phyloP scores from a whole-genome alignment of 1,140 invertebrate species.

The Drosophila pruinosa region DNA sequence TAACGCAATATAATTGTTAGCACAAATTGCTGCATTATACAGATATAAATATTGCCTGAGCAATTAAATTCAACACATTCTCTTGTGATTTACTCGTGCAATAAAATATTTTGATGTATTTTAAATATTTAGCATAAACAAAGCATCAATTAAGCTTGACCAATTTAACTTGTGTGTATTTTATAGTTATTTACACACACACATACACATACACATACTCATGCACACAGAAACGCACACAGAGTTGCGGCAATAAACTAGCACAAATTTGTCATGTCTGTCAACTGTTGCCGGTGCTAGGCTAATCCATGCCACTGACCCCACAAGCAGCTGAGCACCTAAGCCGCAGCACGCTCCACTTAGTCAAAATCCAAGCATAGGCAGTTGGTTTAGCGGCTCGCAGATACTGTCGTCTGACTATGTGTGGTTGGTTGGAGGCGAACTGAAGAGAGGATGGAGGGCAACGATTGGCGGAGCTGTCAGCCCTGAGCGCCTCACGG shows the following conservation, averaged over 20 bases:
- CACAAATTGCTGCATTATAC: background rate
- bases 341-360: constrained; percentile 77
- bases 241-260: constrained; percentile 31
- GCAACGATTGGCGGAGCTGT: constrained; percentile 23
- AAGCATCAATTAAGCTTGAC: constrained; percentile 38
- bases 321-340: constrained; percentile 68
- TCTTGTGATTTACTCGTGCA: constrained; percentile 10
- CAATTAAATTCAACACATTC: constrained; percentile 8
- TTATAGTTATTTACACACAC: constrained; percentile 33
- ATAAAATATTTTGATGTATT: constrained; percentile 41
- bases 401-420: constrained; percentile 48
- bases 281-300: constrained; percentile 58
- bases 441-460: background rate
- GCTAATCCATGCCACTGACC: constrained; percentile 56
- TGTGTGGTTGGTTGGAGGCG: too few species aligned
- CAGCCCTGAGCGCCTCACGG: constrained; percentile 59
- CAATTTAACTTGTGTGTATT: constrained; percentile 29
- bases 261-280: constrained; percentile 60
- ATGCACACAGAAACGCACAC: background rate
- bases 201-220: constrained; percentile 24
- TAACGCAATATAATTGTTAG: constrained; percentile 3
- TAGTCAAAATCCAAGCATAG: constrained; percentile 58
- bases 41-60: background rate
- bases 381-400: constrained; percentile 58
- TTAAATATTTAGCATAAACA: constrained; percentile 41